Percentiles rank a stretch among this genome's conserved stretches.
These are phyloP conservation scores for Coelopa pilipes DNA, from an alignment of 2,888 invertebrate genomes.

Conservation along the genomic window DNA sequence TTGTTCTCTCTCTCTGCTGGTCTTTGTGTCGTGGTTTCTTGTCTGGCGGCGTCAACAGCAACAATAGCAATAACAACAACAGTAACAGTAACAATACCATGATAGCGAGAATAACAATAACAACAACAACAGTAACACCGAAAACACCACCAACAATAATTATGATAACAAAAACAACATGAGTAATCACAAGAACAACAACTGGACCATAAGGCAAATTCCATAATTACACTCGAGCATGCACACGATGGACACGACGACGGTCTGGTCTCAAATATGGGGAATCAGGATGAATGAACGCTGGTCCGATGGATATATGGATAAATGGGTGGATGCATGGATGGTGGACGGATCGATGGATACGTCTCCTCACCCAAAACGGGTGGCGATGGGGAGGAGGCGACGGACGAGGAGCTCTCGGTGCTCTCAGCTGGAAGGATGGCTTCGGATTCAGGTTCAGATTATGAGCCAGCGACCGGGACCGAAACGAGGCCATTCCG, in stretches of 20 bases:
- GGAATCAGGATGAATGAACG: conserved; percentile 26
- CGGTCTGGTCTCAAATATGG: conserved; percentile 2
- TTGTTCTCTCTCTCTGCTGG: conserved; percentile 6
- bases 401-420: background rate
- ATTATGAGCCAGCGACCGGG: background rate
- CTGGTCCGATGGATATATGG: background rate
- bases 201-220: conserved; percentile 24
- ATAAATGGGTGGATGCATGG: background rate
- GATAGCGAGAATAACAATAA: background rate
- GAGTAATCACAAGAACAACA: background rate
- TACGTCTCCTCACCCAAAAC: too few relatives aligned
- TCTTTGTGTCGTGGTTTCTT: background rate
- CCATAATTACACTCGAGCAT: conserved; percentile 22
- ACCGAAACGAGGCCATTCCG: conserved; percentile 23
- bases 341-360: background rate
- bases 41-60: conserved; percentile 5
- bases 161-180: background rate
- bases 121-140: background rate
- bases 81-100: background rate
- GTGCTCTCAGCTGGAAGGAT: conserved; percentile 5
- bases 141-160: background rate
- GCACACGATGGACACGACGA: conserved; percentile 10
- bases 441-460: background rate
- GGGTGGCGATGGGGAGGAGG: background rate
- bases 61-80: conserved; percentile 5